Evolutionary conservation across 2,888 invertebrate species (phyloP).

Genomic region (Macropis europaea): DNA sequence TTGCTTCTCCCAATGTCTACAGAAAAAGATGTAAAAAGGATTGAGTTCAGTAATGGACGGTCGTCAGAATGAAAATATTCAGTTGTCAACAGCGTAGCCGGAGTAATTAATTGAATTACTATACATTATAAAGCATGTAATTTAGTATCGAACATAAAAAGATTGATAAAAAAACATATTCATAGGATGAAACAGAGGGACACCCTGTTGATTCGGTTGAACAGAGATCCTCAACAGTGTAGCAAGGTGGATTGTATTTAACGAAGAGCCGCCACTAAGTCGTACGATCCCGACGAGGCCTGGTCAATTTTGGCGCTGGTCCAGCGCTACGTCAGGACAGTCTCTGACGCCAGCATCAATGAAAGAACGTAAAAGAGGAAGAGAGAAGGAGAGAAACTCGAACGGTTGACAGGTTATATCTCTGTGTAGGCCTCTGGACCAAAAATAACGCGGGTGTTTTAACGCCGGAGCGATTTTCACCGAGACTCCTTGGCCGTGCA

Average conservation of each 20-base stretch:
- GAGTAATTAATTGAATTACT: too few species aligned
- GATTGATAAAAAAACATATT: too few species aligned
- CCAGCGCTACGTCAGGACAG: constrained; percentile 73
- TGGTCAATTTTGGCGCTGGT: constrained; percentile 66
- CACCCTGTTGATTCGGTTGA: constrained; percentile 41
- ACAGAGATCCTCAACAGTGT: not conserved
- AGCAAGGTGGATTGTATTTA: constrained; percentile 28
- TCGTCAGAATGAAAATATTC: too few species aligned
- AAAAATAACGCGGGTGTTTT: constrained; percentile 58
- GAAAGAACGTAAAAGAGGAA: constrained; percentile 62
- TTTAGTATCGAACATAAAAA: too few species aligned
- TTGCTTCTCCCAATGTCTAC: too few species aligned
- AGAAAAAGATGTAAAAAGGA: too few species aligned
- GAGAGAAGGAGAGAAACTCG: constrained; percentile 41
- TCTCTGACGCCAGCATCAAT: constrained; percentile 76
- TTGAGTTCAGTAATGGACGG: too few species aligned
- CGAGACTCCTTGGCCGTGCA: constrained; percentile 43
- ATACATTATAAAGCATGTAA: too few species aligned
- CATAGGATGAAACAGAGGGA: not conserved
- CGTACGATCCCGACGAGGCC: constrained; percentile 33
- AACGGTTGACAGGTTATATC: constrained; percentile 60
- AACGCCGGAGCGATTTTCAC: constrained; percentile 53
- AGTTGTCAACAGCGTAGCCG: too few species aligned
- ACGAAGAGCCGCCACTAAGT: constrained; percentile 38
- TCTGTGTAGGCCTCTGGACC: constrained; percentile 58